Conservation (phyloP, 2,797 vertebrate species). For the Gymnoscopelus microlampas region DNA sequence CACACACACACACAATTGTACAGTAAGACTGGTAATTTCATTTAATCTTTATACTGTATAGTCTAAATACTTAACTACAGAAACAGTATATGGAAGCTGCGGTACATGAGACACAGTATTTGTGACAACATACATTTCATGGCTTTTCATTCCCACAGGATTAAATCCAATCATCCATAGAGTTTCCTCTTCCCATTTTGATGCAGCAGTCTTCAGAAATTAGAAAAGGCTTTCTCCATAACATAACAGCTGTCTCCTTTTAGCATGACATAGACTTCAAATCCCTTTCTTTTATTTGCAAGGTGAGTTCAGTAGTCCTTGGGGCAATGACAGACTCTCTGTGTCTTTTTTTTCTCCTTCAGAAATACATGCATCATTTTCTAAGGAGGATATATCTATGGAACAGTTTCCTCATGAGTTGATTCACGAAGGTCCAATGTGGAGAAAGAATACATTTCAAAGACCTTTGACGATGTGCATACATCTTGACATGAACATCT, state of each 20-base stretch:
- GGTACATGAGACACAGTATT: constrained; percentile 49
- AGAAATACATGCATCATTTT: constrained; percentile 65
- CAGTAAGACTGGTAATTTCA: constrained; percentile 31
- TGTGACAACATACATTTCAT: constrained; percentile 63
- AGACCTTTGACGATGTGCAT: constrained; percentile 36
- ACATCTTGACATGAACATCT: constrained; percentile 48
- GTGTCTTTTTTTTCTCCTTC: constrained; percentile 6
- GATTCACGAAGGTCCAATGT: constrained; percentile 34
- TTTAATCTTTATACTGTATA: constrained; percentile 47
- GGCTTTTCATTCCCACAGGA: constrained; percentile 66
- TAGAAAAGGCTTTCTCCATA: constrained; percentile 22
- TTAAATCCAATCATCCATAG: constrained; percentile 38
- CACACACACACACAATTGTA: not conserved
- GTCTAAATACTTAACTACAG: constrained; percentile 62
- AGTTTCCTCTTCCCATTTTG: constrained; percentile 31
- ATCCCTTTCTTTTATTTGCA: constrained; percentile 4
- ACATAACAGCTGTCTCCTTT: constrained; percentile 29
- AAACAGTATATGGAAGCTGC: constrained; percentile 55
- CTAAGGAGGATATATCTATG: constrained; percentile 41
- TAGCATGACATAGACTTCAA: constrained; percentile 26
- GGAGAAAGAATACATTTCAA: constrained; percentile 34
- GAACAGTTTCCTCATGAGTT: constrained; percentile 49
- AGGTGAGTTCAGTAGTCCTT: constrained; percentile 31
- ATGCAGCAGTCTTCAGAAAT: constrained; percentile 24
- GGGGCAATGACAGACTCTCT: constrained; percentile 15